Conservation (phyloP, 2,888 invertebrate genomes). For the Atherix ibis region DNA sequence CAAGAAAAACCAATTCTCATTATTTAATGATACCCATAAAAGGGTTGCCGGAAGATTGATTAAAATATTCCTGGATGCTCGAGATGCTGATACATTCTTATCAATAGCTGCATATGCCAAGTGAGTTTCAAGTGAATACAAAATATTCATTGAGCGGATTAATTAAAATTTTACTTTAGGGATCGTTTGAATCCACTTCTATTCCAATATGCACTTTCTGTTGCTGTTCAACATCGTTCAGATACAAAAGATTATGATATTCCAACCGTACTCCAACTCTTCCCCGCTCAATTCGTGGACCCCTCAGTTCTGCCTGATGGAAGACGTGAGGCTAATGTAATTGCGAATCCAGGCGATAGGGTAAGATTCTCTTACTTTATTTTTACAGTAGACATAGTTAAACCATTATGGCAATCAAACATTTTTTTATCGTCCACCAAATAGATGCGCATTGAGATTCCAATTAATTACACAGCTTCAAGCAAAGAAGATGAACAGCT, state of each 20-base stretch:
- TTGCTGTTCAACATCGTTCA: constrained; percentile 50
- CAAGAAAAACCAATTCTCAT: constrained; percentile 48
- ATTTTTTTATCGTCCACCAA: not conserved
- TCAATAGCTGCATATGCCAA: constrained; percentile 47
- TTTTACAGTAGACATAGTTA: not conserved
- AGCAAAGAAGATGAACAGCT: constrained; percentile 62
- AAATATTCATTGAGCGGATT: not conserved
- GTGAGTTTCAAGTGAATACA: constrained; percentile 12
- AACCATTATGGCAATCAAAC: too few species aligned
- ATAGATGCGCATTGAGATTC: constrained; percentile 45
- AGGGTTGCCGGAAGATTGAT: constrained; percentile 54
- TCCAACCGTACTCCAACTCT: constrained; percentile 60
- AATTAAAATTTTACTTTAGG: constrained; percentile 27
- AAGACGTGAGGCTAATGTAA: constrained; percentile 49
- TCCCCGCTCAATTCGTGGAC: constrained; percentile 72
- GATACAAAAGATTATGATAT: constrained; percentile 36
- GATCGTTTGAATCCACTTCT: constrained; percentile 63
- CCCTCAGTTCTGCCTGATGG: constrained; percentile 53
- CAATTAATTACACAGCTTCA: constrained; percentile 58
- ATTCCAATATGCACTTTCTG: constrained; percentile 64
- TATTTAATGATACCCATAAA: constrained; percentile 57
- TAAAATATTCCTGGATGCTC: constrained; percentile 47
- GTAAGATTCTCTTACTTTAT: constrained; percentile 14
- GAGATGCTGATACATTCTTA: constrained; percentile 43
- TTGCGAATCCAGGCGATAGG: constrained; percentile 35